Evolutionary conservation across 2,888 invertebrate species (phyloP).

Genomic region (Steromphala cineraria): DNA sequence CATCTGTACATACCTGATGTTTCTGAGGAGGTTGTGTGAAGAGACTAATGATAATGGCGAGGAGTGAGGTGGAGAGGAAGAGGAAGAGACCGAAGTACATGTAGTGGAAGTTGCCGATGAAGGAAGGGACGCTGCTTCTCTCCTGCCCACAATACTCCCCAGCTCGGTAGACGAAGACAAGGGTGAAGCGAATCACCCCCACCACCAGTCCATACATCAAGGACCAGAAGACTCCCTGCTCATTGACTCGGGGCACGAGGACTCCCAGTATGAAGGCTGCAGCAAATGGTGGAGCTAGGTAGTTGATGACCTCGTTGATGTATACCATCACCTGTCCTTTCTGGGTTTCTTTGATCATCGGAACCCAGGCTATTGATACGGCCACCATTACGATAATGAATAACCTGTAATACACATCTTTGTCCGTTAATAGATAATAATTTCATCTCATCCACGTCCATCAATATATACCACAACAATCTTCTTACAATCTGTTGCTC

Average conservation of each 20-base stretch:
- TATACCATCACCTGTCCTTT: slow-evolving; percentile 70
- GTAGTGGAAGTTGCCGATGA: slow-evolving; percentile 70
- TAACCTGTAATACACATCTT: slow-evolving; percentile 35
- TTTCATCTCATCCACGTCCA: too few relatives aligned
- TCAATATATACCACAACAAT: too few relatives aligned
- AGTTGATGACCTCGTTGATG: slow-evolving; percentile 69
- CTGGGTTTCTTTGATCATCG: slow-evolving; percentile 67
- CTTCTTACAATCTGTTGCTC: too few relatives aligned
- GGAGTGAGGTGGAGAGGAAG: slow-evolving; percentile 73
- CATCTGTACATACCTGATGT: slow-evolving; percentile 63
- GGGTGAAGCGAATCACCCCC: slow-evolving; percentile 74
- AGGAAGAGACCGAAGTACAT: slow-evolving; percentile 78
- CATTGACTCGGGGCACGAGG: slow-evolving; percentile 65
- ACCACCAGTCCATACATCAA: slow-evolving; percentile 75
- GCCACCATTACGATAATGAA: slow-evolving; percentile 68
- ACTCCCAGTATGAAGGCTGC: slow-evolving; percentile 64
- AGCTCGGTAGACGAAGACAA: slow-evolving; percentile 73
- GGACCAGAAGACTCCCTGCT: slow-evolving; percentile 77
- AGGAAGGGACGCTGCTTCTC: slow-evolving; percentile 48
- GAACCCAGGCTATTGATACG: slow-evolving; percentile 70
- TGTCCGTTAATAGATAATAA: too few relatives aligned
- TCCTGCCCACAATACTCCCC: slow-evolving; percentile 51
- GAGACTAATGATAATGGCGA: slow-evolving; percentile 74
- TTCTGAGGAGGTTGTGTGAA: slow-evolving; percentile 75
- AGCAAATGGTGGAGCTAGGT: slow-evolving; percentile 69